Percentiles rank a stretch among this genome's conserved stretches.
Evolutionary conservation across 2,797 vertebrate species (phyloP).

Genomic region (Numenius phaeopus): DNA sequence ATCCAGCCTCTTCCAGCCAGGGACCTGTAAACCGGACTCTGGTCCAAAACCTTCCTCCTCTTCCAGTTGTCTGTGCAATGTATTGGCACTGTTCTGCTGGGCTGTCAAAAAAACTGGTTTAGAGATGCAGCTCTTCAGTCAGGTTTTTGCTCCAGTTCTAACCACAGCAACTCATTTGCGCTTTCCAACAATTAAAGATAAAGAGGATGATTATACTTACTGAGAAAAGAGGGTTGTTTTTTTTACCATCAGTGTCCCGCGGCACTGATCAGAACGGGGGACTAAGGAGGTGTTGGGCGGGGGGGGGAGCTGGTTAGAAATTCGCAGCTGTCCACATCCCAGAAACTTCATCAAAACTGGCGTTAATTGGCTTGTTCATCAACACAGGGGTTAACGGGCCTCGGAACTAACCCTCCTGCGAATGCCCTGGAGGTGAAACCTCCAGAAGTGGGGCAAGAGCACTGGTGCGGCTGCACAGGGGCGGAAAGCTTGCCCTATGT

Average conservation of each 20-base stretch:
- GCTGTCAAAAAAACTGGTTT: conserved; percentile 86
- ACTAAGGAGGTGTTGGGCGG: not conserved
- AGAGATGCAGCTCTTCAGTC: conserved; percentile 84
- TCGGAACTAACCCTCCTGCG: conserved; percentile 32
- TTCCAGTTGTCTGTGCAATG: conserved; percentile 85
- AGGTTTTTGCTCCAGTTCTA: conserved; percentile 78
- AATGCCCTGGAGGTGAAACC: not conserved
- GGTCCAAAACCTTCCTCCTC: conserved; percentile 87
- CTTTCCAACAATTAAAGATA: conserved; percentile 40
- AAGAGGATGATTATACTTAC: conserved; percentile 70
- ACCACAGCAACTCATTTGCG: conserved; percentile 52
- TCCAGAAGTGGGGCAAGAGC: not conserved
- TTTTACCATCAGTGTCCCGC: conserved; percentile 44
- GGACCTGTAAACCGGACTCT: conserved; percentile 86
- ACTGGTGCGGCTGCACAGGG: not conserved
- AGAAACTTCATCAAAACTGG: conserved; percentile 44
- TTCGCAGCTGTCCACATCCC: conserved; percentile 9
- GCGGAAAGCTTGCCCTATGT: not conserved
- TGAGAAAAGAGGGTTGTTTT: not conserved
- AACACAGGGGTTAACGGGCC: conserved; percentile 6
- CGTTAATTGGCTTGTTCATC: conserved; percentile 19
- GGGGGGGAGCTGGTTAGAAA: conserved; percentile 8
- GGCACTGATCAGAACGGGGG: conserved; percentile 9
- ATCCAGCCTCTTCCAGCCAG: conserved; percentile 87
- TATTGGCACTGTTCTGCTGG: conserved; percentile 84